Evolutionary conservation across 2,797 vertebrate species (phyloP).

Genomic region (Lagodon rhomboides): DNA sequence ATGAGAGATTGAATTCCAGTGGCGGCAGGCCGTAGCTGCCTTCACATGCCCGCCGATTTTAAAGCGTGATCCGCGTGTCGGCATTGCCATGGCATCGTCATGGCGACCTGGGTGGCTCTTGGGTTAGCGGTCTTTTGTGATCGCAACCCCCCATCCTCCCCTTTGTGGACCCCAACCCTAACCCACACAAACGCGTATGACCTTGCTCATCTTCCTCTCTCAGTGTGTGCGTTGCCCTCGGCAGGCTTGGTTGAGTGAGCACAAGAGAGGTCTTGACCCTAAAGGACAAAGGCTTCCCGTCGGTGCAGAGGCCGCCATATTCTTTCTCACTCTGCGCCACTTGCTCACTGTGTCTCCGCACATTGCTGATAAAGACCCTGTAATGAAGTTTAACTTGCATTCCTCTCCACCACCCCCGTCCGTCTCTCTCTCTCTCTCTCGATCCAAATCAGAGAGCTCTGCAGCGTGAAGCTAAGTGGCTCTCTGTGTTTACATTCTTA

Average conservation of each 20-base stretch:
- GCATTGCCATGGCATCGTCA: conserved; percentile 64
- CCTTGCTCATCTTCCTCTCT: conserved; percentile 66
- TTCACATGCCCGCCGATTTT: conserved; percentile 34
- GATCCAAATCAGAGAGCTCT: conserved; percentile 19
- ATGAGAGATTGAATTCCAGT: conserved; percentile 15
- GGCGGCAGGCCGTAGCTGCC: background rate
- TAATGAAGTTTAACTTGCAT: conserved; percentile 53
- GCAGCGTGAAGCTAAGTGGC: conserved; percentile 47
- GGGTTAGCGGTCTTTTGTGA: conserved; percentile 54
- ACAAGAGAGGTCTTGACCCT: conserved; percentile 66
- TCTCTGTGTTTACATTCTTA: conserved; percentile 67
- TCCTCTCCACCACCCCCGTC: conserved; percentile 38
- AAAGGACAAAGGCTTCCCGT: conserved; percentile 66
- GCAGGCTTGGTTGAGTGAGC: conserved; percentile 58
- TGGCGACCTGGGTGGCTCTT: conserved; percentile 47
- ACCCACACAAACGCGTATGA: conserved; percentile 50
- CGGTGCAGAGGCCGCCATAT: conserved; percentile 54
- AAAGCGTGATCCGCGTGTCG: conserved; percentile 30
- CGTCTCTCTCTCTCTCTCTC: conserved; percentile 17
- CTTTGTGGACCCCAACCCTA: conserved; percentile 33
- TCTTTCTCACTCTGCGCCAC: conserved; percentile 31
- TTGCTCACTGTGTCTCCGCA: conserved; percentile 17
- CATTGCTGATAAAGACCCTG: conserved; percentile 52
- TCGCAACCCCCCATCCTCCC: background rate
- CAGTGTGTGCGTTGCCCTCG: conserved; percentile 38